Evolutionary conservation across 2,797 vertebrate genomes (phyloP).

Genomic region (Pogonophryne albipinna): DNA sequence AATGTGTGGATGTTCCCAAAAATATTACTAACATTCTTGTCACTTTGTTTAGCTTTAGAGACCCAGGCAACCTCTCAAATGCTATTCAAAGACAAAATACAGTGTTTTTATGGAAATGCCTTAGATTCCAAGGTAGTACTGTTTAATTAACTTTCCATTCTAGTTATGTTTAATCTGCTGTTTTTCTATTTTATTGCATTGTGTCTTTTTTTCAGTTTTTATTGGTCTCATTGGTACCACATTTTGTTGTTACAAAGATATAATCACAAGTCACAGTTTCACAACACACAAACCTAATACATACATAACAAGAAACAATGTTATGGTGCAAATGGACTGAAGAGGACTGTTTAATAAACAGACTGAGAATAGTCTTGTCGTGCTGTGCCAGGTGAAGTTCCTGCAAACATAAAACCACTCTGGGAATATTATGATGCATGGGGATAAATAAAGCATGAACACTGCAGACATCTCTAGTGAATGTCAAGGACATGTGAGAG

Average conservation of each 20-base stretch:
- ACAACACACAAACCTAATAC: not conserved
- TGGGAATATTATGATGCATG: slow-evolving; percentile 33
- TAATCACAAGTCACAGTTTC: not conserved
- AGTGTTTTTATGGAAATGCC: not conserved
- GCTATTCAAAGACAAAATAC: slow-evolving; percentile 5
- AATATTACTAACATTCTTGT: slow-evolving; percentile 43
- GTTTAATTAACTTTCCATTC: not conserved
- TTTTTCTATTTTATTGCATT: not conserved
- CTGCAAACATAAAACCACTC: slow-evolving; percentile 27
- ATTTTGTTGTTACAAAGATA: not conserved
- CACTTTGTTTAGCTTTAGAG: slow-evolving; percentile 43
- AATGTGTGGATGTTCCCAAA: slow-evolving; percentile 48
- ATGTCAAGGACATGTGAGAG: slow-evolving; percentile 39
- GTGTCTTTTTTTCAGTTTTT: not conserved
- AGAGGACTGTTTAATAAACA: slow-evolving; percentile 14
- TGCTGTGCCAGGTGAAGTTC: slow-evolving; percentile 15
- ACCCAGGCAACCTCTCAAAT: slow-evolving; percentile 32
- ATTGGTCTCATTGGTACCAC: not conserved
- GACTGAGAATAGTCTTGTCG: slow-evolving; percentile 7
- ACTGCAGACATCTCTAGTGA: slow-evolving; percentile 25
- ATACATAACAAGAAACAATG: not conserved
- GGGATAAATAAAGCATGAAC: slow-evolving; percentile 30
- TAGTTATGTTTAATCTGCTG: not conserved
- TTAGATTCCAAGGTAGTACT: not conserved
- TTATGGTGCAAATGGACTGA: not conserved